Conservation (phyloP, 2,113 vertebrate species). For the Columbina picui region DNA sequence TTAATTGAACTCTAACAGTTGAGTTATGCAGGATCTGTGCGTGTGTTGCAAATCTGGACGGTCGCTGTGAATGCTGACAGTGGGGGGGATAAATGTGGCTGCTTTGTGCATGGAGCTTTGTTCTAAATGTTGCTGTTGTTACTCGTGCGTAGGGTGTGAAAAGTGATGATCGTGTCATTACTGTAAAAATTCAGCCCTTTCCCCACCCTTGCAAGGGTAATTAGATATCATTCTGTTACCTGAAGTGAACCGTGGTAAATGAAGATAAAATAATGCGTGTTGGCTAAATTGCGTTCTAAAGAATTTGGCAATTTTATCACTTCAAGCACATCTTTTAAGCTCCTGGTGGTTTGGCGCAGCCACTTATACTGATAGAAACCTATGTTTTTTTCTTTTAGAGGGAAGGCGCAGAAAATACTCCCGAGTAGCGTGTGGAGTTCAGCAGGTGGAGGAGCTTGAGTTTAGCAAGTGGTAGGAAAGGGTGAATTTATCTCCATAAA, state of each 20-base stretch:
- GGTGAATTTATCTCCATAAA: neutral
- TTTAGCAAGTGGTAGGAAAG: neutral
- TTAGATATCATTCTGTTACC: neutral
- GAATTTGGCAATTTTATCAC: neutral
- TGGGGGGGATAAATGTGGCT: neutral
- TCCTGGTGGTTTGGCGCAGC: neutral
- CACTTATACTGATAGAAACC: accelerated
- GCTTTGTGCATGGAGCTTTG: neutral
- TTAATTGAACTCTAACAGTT: neutral
- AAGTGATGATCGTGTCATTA: neutral
- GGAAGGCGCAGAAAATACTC: neutral
- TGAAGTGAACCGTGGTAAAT: neutral
- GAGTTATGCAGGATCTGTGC: neutral
- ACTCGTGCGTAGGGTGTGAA: neutral
- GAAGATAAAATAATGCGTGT: neutral
- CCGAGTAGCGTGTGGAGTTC: accelerated
- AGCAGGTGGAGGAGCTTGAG: neutral
- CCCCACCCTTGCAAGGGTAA: neutral
- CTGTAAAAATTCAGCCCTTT: neutral
- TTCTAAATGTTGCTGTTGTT: neutral
- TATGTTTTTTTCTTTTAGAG: neutral
- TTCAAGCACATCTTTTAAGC: neutral
- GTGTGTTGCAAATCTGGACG: neutral
- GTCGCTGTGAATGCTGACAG: neutral
- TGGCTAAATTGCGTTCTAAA: neutral